Conservation (phyloP, 1,140 invertebrate species). For the Aricia agestis region DNA sequence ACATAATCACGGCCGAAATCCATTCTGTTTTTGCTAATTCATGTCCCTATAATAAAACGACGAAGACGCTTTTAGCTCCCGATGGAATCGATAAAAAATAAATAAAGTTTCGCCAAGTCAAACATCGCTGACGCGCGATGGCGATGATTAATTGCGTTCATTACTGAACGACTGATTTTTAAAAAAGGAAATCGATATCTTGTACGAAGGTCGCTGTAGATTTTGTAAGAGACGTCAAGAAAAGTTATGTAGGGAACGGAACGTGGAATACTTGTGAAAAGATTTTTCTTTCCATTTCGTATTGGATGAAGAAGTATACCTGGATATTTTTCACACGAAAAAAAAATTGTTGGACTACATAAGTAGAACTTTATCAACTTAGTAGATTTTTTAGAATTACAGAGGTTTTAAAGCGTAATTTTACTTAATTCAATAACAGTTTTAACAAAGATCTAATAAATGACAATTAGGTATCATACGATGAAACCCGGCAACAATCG, state of each 20-base stretch:
- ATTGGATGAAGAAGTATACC: too few relatives aligned
- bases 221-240: too few relatives aligned
- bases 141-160: slow-evolving; percentile 52
- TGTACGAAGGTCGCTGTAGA: neutral
- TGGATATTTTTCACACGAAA: too few relatives aligned
- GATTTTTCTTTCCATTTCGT: too few relatives aligned
- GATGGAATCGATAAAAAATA: slow-evolving; percentile 75
- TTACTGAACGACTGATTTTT: neutral
- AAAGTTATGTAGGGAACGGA: too few relatives aligned
- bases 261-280: too few relatives aligned
- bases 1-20: slow-evolving; percentile 77
- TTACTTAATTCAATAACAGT: too few relatives aligned
- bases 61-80: slow-evolving; percentile 63
- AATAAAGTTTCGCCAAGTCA: slow-evolving; percentile 69
- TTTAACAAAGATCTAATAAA: too few relatives aligned
- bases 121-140: slow-evolving; percentile 53
- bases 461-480: neutral
- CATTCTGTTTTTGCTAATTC: slow-evolving; percentile 78
- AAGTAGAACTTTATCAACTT: too few relatives aligned
- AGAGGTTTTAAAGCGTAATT: too few relatives aligned
- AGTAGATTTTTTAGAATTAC: too few relatives aligned
- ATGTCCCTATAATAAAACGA: slow-evolving; percentile 71
- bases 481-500: neutral
- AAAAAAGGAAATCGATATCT: neutral
- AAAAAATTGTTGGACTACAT: too few relatives aligned